Evolutionary conservation across 2,113 vertebrate species (phyloP), one percentile per base, ranked within the genome.

Genomic region (Chionodraco myersi): DNA sequence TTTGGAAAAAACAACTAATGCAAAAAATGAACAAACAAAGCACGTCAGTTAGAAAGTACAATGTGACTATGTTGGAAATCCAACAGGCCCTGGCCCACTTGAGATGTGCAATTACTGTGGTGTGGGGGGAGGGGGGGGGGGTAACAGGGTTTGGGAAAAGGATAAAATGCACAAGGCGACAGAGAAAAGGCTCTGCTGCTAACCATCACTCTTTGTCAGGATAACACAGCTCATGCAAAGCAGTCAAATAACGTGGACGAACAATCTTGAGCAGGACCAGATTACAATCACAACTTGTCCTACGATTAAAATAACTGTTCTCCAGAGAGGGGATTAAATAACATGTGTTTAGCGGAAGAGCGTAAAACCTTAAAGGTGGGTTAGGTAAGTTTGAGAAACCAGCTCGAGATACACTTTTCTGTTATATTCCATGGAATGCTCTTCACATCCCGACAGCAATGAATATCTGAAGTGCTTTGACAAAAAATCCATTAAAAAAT

Each of bases 71-170:
- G 21, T 21, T 21, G 49, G 51, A 74, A 70, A 79, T 54, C 58
- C 18, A 65, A 7, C 49, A 62, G 52, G 62, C 62, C 45, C 30
- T 15, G 44, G 56, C 44, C 67, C 60, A 61, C 58, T 80, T 70
- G 57, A 77, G 60, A 80, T 57, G 66, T 80, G 77, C 77, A 85
- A 89, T 92, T 89, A 88, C 78, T 72, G 67, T 58, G 66, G 36
- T 0, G 36, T 41, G 72, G 65, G 41, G 18, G 56, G 26, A 3
- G 26, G 26, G 18, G 68, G 78, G 63, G 36, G 9, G 79, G n/a
- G 71, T 59, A 77, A 44, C 72, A 73, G 72, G 30, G 1, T 59
- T 89, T 85, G 86, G 82, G 75, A 67, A 85, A 75, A 83, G 75
- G 60, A 80, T 71, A 67, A 81, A 88, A 83, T 58, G 71, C 56